These are phyloP conservation scores for Pogonomyrmex californicus DNA, from an alignment of 1,140 invertebrate genomes.

Conservation along the genomic window DNA sequence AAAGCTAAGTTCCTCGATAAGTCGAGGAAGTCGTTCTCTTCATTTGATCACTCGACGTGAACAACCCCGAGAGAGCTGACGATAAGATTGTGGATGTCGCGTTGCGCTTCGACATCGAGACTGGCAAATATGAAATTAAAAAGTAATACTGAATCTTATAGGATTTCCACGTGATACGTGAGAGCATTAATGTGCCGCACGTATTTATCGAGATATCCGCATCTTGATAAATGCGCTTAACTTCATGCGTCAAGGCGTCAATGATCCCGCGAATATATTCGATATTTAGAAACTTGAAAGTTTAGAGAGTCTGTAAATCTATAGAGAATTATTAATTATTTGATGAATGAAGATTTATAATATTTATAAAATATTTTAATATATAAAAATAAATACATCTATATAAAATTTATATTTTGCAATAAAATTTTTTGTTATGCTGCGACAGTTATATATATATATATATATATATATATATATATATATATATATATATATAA, in stretches of 20 bases:
- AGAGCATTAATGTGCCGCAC: too few species aligned
- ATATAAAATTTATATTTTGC: too few species aligned
- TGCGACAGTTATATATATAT: too few species aligned
- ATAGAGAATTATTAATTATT: background rate
- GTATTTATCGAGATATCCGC: too few species aligned
- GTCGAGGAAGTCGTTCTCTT: slow-evolving; percentile 4
- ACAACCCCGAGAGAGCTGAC: background rate
- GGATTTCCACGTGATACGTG: too few species aligned
- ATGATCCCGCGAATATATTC: background rate
- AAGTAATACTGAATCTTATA: too few species aligned
- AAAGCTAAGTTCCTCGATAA: slow-evolving; percentile 6
- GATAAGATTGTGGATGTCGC: slow-evolving; percentile 12
- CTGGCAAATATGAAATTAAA: background rate
- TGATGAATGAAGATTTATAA: too few species aligned
- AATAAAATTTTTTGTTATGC: too few species aligned
- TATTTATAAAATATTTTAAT: too few species aligned
- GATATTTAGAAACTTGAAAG: background rate
- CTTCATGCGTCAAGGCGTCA: background rate
- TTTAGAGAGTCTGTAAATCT: background rate
- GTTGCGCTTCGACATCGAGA: background rate
- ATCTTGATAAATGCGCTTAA: background rate
- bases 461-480: too few species aligned
- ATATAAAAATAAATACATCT: too few species aligned
- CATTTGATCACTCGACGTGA: background rate
- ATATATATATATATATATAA: too few species aligned